Evolutionary conservation across 2,113 vertebrate species (phyloP).

Genomic region (Synchiropus splendidus): DNA sequence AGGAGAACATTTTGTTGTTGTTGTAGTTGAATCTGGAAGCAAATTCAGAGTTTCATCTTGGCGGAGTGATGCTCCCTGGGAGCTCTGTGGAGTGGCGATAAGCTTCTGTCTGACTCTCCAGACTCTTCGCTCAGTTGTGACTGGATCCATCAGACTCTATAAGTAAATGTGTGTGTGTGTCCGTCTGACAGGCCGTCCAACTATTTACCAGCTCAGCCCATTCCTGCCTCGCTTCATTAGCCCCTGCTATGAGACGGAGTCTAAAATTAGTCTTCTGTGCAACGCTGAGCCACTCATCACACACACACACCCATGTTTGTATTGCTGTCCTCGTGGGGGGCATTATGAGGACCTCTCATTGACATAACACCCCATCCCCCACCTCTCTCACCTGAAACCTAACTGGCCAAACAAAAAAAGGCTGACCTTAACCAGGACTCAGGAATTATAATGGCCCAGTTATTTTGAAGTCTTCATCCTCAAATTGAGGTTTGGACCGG

Average conservation of each 20-base stretch:
- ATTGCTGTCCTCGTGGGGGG: too few species aligned
- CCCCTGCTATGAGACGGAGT: slow-evolving; percentile 50
- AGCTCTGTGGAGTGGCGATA: slow-evolving; percentile 41
- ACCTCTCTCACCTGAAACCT: too few species aligned
- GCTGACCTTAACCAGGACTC: too few species aligned
- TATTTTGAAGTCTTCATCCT: too few species aligned
- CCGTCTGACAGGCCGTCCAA: slow-evolving; percentile 54
- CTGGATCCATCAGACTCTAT: slow-evolving; percentile 37
- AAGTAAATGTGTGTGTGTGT: slow-evolving; percentile 17
- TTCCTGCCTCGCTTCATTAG: slow-evolving; percentile 64
- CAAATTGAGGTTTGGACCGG: too few species aligned
- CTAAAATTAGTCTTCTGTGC: slow-evolving; percentile 64
- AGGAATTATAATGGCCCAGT: too few species aligned
- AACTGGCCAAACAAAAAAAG: too few species aligned
- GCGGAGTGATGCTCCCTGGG: slow-evolving; percentile 24
- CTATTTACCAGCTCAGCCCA: slow-evolving; percentile 65
- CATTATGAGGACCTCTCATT: too few species aligned
- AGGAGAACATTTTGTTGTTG: too few species aligned
- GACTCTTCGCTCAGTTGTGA: slow-evolving; percentile 8
- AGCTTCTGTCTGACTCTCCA: slow-evolving; percentile 11
- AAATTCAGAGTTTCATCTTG: slow-evolving; percentile 18
- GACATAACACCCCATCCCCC: too few species aligned
- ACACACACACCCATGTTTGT: slow-evolving; percentile 10
- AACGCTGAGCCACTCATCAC: slow-evolving; percentile 27
- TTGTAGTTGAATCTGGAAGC: too few species aligned